These are phyloP conservation scores for Glaucomys volans DNA, from an alignment of 2,113 vertebrate species.

Conservation along the genomic window DNA sequence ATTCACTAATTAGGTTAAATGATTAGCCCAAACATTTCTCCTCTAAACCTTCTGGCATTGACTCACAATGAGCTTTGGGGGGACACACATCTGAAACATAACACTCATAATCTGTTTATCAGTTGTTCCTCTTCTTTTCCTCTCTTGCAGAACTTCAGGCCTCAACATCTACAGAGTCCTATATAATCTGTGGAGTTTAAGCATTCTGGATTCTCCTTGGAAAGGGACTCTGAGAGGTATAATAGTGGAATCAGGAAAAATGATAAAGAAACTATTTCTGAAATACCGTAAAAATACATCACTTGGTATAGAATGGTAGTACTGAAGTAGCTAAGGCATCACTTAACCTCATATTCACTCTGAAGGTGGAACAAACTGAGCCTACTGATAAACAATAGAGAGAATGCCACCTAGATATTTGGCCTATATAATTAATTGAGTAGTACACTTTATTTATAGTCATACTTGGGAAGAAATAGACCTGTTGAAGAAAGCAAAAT, in stretches of 20 bases:
- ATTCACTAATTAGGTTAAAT: no score
- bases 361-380: neutral
- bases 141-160: neutral
- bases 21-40: no score
- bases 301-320: neutral
- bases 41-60: no score
- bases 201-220: neutral
- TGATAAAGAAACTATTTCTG: neutral
- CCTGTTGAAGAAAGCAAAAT: neutral
- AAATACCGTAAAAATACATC: neutral
- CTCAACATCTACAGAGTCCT: fast-evolving
- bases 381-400: neutral
- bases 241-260: neutral
- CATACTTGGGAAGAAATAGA: no score
- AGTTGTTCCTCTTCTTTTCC: neutral
- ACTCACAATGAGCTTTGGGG: no score
- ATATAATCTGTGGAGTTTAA: fast-evolving
- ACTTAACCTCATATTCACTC: neutral
- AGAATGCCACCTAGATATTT: neutral
- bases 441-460: neutral
- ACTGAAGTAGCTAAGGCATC: neutral
- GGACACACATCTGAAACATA: no score
- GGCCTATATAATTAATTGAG: neutral
- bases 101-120: neutral
- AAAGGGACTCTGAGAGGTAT: neutral